phyloP scores from a whole-genome alignment of 1,140 invertebrate genomes.

The Drosophila sucinea region DNA sequence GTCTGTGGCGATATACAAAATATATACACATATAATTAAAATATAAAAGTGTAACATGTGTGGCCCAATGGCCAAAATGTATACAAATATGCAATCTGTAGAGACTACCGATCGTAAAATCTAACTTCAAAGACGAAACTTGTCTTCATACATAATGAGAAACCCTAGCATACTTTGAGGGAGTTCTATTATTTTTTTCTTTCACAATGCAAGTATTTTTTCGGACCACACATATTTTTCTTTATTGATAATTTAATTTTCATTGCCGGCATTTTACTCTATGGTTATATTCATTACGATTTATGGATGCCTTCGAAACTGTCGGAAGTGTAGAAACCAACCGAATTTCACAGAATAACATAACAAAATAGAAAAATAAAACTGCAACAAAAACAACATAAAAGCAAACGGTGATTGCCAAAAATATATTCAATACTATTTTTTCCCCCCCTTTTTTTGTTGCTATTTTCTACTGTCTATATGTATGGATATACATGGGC shows the following conservation, averaged over 20 bases:
- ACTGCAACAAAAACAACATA: constrained; percentile 18
- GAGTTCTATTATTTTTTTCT: not conserved
- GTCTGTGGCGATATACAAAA: not conserved
- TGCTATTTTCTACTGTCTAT: not conserved
- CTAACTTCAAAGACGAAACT: not conserved
- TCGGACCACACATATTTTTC: not conserved
- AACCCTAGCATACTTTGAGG: constrained; percentile 1
- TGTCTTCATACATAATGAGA: not conserved
- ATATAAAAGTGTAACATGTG: constrained; percentile 12
- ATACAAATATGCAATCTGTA: not conserved
- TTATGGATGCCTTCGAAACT: not conserved
- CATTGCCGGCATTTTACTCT: not conserved
- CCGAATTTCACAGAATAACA: not conserved
- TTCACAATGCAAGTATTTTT: constrained; percentile 2
- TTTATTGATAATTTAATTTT: not conserved
- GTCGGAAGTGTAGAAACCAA: constrained; percentile 6
- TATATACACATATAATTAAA: not conserved
- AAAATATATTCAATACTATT: constrained; percentile 23
- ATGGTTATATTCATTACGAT: not conserved
- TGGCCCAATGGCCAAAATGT: not conserved
- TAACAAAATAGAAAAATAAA: not conserved
- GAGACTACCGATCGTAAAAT: not conserved
- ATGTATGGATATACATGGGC: not conserved
- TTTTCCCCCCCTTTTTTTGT: constrained; percentile 12
- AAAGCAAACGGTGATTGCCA: constrained; percentile 25